A percentile compares a stretch with the other conserved stretches of the same genome.
Conservation (phyloP, 2,888 invertebrate species). For the Folsomia candida region DNA sequence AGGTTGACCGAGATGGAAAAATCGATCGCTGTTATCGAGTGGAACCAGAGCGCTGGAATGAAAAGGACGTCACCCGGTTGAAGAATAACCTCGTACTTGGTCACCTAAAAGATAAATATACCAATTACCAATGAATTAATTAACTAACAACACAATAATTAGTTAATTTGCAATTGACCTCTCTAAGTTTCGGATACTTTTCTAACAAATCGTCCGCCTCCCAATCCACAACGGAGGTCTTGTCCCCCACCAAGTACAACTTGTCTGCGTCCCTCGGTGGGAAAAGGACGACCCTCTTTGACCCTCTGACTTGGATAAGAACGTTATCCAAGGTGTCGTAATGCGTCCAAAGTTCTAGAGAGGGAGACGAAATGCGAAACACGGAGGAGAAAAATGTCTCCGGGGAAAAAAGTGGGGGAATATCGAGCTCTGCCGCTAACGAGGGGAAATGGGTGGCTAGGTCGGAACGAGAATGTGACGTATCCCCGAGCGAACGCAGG, state of each 20-base stretch:
- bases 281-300: constrained; percentile 58
- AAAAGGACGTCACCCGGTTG: constrained; percentile 57
- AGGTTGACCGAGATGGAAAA: constrained; percentile 60
- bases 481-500: constrained; percentile 56
- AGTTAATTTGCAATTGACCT: too few relatives aligned
- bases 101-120: too few relatives aligned
- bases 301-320: constrained; percentile 58
- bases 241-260: constrained; percentile 60
- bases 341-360: constrained; percentile 60
- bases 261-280: constrained; percentile 57
- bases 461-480: constrained; percentile 57
- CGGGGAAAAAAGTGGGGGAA: constrained; percentile 55
- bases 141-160: too few relatives aligned
- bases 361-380: constrained; percentile 58
- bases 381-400: constrained; percentile 59
- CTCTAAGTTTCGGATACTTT: constrained; percentile 56
- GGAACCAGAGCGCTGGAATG: constrained; percentile 63
- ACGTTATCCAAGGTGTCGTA: constrained; percentile 63
- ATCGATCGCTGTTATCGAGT: constrained; percentile 58
- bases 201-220: constrained; percentile 57
- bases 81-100: constrained; percentile 54
- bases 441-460: constrained; percentile 57
- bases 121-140: too few relatives aligned
- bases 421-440: constrained; percentile 55
- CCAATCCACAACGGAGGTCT: constrained; percentile 58